Evolutionary conservation across 2,113 vertebrate species (phyloP), one percentile per base, ranked within the genome.

Genomic region (Eleginops maclovinus): DNA sequence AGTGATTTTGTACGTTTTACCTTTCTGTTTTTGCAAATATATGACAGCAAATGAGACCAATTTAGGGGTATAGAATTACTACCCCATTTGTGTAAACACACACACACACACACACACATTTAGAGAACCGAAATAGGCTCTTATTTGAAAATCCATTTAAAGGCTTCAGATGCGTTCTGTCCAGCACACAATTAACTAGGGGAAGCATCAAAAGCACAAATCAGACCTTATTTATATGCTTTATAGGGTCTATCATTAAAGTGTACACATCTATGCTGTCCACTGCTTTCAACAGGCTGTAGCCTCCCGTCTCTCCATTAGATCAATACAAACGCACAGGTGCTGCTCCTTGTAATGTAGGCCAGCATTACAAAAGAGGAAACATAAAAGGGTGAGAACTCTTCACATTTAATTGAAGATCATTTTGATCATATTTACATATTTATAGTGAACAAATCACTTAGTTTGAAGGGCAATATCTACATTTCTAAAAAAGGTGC

Each of bases 291-390:
- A 70, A 24, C 15, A 24, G 51, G 65, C 65, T 74, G 68, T 31
- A 50, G 75, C 72, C 9, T 9, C 16, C 31, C 64, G 44, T 62
- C 64, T 79, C 77, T 83, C 54, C 49, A 75, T 84, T 85, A 79
- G 78, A 90, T 88, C 88, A 82, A 84, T 88, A 84, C 53, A 72
- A 74, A 79, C 75, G 65, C 77, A 77, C 40, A 75, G 83, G 65
- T 75, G 63, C 70, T 69, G 80, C 69, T 87, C 77, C 88, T 81
- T 71, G 49, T 65, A 71, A 85, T 83, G 36, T 65, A 53, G 75
- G 73, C 66, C 81, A 66, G 68, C 16, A 54, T 17, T 36, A 69
- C 55, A 75, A 72, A 36, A 76, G 54, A 75, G 26, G 50, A 71
- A 77, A 62, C 58, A 76, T 61, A 40, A 84, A 61, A 47, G 12